Base-by-base conservation (phyloP, 2,888 invertebrate genomes). In the Drosophila yooni region DNA sequence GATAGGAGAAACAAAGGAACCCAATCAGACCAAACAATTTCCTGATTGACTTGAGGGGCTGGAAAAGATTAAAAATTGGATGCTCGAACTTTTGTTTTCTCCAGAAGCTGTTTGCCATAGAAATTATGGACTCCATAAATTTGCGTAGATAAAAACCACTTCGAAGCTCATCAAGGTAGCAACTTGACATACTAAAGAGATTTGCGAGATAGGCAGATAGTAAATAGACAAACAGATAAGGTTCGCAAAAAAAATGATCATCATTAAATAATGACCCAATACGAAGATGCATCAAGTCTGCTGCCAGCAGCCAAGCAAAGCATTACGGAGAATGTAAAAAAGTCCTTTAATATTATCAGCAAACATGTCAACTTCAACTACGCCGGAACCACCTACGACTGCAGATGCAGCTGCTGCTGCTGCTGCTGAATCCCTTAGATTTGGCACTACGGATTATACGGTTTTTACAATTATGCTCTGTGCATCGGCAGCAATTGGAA, bases 401-500 rank as follows among this genome's bases (percentile, higher is more conserved):
- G 8, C 33, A 25, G 34, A 63, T 15, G 46, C 11, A 2, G 11
- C 15, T 27, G 34, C 63, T 13, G 43, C 11, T 3, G 11, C 11
- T 25, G 11, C 34, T 29, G 34, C 59, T 34, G 59, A 79, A 31
- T 81, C 36, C 66, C 89, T 92, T 18, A 78, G 67, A 15, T 92
- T 93, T 56, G 91, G 88, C 3, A 58, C 69, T 4, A 71, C 74
- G 54, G 95, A 95, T 88, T 95, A 95, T 93, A 75, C 94, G n/a
- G 94, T 95, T 46, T 95, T 95, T 72, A 91, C 89, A 1, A 31
- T 93, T 6, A 94, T 95, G 94, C 89, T 95, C 54, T 74, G 87
- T 27, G 81, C 94, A 36, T 95, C 95, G 1, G 94, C 94, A 0
- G 92, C 92, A 1, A 95, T 95, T 61, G 95, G 95, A 36, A 88